A percentile compares a stretch with the other conserved stretches of the same genome.
Conservation (phyloP, 2,113 vertebrate species). For the Lamprologus lemairii region DNA sequence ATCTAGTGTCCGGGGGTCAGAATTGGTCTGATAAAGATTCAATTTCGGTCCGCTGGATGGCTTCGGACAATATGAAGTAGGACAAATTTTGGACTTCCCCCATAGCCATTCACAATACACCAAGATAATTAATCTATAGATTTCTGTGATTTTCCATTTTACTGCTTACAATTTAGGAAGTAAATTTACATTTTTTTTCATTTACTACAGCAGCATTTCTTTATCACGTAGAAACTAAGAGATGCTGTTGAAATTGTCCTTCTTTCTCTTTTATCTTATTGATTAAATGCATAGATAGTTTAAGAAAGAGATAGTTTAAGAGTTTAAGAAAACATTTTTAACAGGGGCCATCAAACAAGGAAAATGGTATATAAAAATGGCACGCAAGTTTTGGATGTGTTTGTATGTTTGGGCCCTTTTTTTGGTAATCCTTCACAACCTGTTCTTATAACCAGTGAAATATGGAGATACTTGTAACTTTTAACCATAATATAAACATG, state of each 20-base stretch:
- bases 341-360: neutral
- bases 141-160: neutral
- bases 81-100: neutral
- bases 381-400: neutral
- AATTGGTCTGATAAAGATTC: neutral
- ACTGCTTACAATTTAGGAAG: neutral
- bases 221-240: neutral
- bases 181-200: neutral
- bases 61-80: neutral
- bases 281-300: neutral
- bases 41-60: neutral
- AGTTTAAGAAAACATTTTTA: neutral
- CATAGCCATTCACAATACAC: neutral
- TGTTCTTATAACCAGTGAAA: neutral
- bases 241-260: neutral
- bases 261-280: neutral
- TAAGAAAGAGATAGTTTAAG: neutral
- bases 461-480: neutral
- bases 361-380: neutral
- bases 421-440: neutral
- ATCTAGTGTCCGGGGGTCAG: neutral
- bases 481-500: neutral
- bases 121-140: neutral
- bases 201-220: neutral
- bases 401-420: neutral